phyloP scores from a whole-genome alignment of 1,140 invertebrate genomes.

The Polypedilum vanderplanki region DNA sequence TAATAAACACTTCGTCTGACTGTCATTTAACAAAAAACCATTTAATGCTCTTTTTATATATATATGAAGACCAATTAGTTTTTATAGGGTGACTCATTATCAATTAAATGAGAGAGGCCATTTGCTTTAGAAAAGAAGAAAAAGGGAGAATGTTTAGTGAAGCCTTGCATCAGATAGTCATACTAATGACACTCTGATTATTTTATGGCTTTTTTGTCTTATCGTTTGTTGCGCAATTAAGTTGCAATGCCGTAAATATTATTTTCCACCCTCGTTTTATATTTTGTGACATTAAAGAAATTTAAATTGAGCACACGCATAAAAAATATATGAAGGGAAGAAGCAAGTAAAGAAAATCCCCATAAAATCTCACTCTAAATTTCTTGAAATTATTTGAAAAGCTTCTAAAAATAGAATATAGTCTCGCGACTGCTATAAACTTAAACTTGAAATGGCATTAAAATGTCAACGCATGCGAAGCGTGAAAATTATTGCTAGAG shows the following conservation, averaged over 20 bases:
- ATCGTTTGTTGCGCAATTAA: background rate
- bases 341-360: too few species aligned
- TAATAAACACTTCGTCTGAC: background rate
- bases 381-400: too few species aligned
- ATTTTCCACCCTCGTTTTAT: background rate
- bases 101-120: background rate
- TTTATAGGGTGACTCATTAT: background rate
- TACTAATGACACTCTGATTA: background rate
- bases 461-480: conserved; percentile 16
- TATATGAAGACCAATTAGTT: background rate
- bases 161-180: background rate
- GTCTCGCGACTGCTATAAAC: background rate
- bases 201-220: conserved; percentile 16
- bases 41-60: background rate
- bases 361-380: too few species aligned
- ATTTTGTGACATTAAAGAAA: background rate
- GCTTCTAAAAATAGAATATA: background rate
- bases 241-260: background rate
- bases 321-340: too few species aligned
- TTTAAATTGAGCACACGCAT: too few species aligned
- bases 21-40: background rate
- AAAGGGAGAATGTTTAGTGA: background rate
- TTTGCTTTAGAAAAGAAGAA: background rate
- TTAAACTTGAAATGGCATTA: background rate
- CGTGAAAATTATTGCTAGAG: background rate